Conservation (phyloP, 2,888 invertebrate genomes). For the Pedicia rivosa region DNA sequence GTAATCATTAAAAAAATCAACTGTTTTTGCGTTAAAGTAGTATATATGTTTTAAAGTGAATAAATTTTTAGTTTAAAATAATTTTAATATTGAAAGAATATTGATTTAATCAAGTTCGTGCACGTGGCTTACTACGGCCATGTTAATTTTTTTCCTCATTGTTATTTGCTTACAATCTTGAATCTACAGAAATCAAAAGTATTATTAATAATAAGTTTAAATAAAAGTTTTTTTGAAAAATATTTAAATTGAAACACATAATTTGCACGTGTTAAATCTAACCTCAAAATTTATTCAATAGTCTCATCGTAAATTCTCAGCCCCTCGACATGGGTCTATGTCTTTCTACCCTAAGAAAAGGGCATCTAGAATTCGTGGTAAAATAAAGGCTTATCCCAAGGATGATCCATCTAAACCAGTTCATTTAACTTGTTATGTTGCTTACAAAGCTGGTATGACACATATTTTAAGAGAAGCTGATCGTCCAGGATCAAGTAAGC, state of each 20-base stretch:
- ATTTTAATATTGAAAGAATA: background rate
- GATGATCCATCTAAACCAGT: slow-evolving; percentile 94
- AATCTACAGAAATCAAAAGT: no score
- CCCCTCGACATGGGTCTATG: slow-evolving; percentile 99
- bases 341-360: slow-evolving; percentile 99
- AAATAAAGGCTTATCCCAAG: slow-evolving; percentile 98
- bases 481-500: slow-evolving; percentile 96
- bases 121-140: no score
- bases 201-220: no score
- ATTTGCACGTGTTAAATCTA: background rate
- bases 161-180: no score
- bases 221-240: no score
- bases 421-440: slow-evolving; percentile 93
- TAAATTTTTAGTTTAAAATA: background rate
- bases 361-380: slow-evolving; percentile 90
- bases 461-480: slow-evolving; percentile 98
- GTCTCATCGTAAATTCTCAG: slow-evolving; percentile 99
- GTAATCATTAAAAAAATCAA: background rate
- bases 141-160: no score
- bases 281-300: slow-evolving; percentile 33
- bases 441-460: slow-evolving; percentile 99
- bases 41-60: background rate
- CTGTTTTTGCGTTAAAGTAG: no score
- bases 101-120: no score
- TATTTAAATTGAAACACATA: no score